These are phyloP conservation scores for Acanthurus leucopareius DNA, from an alignment of 2,797 vertebrate genomes.

Conservation along the genomic window DNA sequence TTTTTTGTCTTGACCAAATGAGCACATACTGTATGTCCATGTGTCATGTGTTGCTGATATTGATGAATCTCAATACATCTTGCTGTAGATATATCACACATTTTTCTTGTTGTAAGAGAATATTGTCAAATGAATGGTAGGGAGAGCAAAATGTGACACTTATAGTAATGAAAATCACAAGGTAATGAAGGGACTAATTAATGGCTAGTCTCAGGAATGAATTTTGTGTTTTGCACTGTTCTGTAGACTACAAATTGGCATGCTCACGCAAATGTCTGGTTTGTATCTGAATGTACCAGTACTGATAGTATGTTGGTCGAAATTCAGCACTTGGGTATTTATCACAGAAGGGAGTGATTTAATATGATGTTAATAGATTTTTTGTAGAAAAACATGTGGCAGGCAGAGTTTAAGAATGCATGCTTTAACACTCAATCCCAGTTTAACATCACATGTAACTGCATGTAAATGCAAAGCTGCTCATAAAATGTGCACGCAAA, in stretches of 20 bases:
- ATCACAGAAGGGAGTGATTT: conserved; percentile 78
- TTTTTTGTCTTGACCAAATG: conserved; percentile 75
- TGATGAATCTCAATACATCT: conserved; percentile 73
- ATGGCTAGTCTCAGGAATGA: conserved; percentile 87
- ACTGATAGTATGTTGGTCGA: conserved; percentile 75
- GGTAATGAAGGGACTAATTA: conserved; percentile 84
- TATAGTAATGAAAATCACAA: conserved; percentile 61
- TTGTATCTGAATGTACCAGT: conserved; percentile 86
- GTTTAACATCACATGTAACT: conserved; percentile 73
- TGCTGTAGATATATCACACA: conserved; percentile 76
- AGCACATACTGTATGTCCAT: conserved; percentile 75
- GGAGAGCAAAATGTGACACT: conserved; percentile 67
- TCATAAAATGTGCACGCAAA: conserved; percentile 71
- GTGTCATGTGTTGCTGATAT: conserved; percentile 71
- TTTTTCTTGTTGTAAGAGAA: conserved; percentile 67
- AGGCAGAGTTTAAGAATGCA: conserved; percentile 76
- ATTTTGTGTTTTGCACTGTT: conserved; percentile 85
- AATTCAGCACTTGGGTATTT: conserved; percentile 84
- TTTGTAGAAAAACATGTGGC: conserved; percentile 54
- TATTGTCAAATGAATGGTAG: conserved; percentile 68
- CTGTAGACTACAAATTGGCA: conserved; percentile 81
- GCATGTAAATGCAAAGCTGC: conserved; percentile 84
- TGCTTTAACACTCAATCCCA: conserved; percentile 73
- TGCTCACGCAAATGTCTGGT: conserved; percentile 77
- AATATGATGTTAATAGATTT: conserved; percentile 70